These are phyloP conservation scores for Hippoglossus hippoglossus DNA, from an alignment of 2,797 vertebrate genomes.

Conservation along the genomic window DNA sequence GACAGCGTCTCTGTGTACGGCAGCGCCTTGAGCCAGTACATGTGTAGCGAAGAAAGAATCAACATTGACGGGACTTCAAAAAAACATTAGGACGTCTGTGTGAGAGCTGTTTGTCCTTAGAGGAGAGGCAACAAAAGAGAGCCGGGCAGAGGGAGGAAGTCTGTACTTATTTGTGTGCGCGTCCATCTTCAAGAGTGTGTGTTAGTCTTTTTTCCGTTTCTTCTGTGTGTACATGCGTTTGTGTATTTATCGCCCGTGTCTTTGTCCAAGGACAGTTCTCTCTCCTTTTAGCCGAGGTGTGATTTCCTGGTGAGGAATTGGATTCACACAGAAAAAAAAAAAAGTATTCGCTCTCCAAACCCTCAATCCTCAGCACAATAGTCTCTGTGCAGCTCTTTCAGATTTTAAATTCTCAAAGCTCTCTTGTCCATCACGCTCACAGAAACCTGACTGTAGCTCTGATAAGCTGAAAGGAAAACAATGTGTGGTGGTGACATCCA, in stretches of 20 bases:
- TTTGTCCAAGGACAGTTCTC: slow-evolving; percentile 65
- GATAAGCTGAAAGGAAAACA: slow-evolving; percentile 29
- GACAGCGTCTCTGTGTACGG: slow-evolving; percentile 2
- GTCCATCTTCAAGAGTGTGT: slow-evolving; percentile 10
- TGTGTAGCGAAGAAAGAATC: slow-evolving; percentile 14
- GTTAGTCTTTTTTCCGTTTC: background rate
- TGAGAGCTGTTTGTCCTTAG: slow-evolving; percentile 58
- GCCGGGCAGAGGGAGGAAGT: slow-evolving; percentile 18
- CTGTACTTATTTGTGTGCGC: slow-evolving; percentile 10
- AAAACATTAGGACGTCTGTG: slow-evolving; percentile 25
- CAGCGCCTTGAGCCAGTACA: slow-evolving; percentile 20
- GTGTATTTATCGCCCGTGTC: slow-evolving; percentile 52
- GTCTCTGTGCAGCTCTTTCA: slow-evolving; percentile 51
- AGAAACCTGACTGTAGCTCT: slow-evolving; percentile 35
- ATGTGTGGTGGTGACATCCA: too few species aligned
- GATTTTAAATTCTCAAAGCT: slow-evolving; percentile 64
- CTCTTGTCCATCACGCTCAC: slow-evolving; percentile 53
- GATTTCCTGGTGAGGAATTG: slow-evolving; percentile 46
- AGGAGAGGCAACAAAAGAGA: slow-evolving; percentile 32
- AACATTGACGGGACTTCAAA: slow-evolving; percentile 28
- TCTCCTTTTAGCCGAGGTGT: slow-evolving; percentile 36
- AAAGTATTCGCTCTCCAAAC: slow-evolving; percentile 32
- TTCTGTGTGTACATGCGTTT: slow-evolving; percentile 16
- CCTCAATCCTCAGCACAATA: slow-evolving; percentile 57
- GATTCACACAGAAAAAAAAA: slow-evolving; percentile 38